A percentile compares a stretch with the other conserved stretches of the same genome.
These are phyloP conservation scores for Anoplophora glabripennis DNA, from an alignment of 1,140 invertebrate species.

Conservation along the genomic window DNA sequence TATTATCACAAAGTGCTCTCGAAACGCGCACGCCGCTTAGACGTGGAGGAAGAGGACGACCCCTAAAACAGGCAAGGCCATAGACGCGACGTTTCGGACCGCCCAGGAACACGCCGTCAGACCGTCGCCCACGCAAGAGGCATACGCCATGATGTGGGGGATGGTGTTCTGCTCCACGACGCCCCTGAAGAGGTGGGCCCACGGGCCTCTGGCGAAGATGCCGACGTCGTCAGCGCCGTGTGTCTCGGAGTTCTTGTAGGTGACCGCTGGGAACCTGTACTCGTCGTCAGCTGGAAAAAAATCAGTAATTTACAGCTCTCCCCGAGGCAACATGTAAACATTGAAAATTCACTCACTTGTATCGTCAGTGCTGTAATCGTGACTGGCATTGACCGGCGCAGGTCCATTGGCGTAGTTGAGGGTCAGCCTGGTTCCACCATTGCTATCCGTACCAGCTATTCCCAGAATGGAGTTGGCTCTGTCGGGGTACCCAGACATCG, in stretches of 20 bases:
- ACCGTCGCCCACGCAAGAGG: slow-evolving; percentile 58
- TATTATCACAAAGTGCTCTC: no score
- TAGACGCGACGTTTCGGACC: no score
- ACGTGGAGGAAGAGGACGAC: no score
- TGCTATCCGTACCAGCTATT: slow-evolving; percentile 39
- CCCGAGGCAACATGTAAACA: no score
- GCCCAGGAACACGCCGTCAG: no score
- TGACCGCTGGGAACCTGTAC: slow-evolving; percentile 53
- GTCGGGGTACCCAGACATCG: slow-evolving; percentile 61
- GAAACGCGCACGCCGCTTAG: no score
- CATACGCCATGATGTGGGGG: slow-evolving; percentile 66
- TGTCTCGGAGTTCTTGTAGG: slow-evolving; percentile 53
- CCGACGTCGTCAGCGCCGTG: slow-evolving; percentile 64
- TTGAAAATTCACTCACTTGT: no score
- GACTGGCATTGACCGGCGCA: slow-evolving; percentile 27
- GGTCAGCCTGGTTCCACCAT: slow-evolving; percentile 65
- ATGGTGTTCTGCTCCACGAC: slow-evolving; percentile 69
- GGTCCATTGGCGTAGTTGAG: slow-evolving; percentile 76
- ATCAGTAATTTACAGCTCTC: no score
- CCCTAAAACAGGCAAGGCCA: no score
- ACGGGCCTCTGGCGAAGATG: slow-evolving; percentile 61
- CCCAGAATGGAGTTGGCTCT: slow-evolving; percentile 69
- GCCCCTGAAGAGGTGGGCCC: slow-evolving; percentile 65
- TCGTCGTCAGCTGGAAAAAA: slow-evolving; percentile 32
- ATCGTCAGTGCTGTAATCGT: no score